These are phyloP conservation scores for Limosa lapponica DNA, from an alignment of 2,797 vertebrate species.

Conservation along the genomic window DNA sequence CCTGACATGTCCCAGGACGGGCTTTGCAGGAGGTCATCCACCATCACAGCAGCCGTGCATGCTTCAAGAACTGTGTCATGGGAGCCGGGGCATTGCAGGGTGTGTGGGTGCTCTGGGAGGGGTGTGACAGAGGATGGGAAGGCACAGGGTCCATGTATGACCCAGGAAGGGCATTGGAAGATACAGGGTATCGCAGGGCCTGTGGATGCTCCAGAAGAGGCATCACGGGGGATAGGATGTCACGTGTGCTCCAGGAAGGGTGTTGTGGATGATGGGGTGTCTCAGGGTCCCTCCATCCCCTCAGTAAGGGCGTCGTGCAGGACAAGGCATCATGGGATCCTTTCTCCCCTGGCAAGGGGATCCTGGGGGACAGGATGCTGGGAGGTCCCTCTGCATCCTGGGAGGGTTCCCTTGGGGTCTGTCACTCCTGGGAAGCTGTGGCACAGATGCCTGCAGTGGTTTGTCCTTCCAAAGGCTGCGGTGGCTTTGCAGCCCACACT, in stretches of 20 bases:
- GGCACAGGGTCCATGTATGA: background rate
- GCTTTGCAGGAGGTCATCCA: background rate
- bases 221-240: accelerated
- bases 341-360: background rate
- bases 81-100: accelerated
- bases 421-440: background rate
- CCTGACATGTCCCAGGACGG: accelerated
- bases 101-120: background rate
- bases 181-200: background rate
- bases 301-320: accelerated
- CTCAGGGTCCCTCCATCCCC: background rate
- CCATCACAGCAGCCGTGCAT: accelerated
- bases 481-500: background rate
- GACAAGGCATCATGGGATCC: background rate
- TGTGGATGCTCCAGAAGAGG: background rate
- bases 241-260: background rate
- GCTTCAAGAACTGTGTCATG: accelerated
- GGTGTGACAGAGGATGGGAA: background rate
- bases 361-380: background rate
- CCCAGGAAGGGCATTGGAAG: background rate
- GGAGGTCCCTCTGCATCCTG: accelerated
- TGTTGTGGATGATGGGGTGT: background rate
- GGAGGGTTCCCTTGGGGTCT: background rate
- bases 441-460: accelerated
- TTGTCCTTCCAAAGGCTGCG: background rate